Evolutionary conservation across 2,797 vertebrate genomes (phyloP).

Genomic region (Brachyrhaphis roseni): DNA sequence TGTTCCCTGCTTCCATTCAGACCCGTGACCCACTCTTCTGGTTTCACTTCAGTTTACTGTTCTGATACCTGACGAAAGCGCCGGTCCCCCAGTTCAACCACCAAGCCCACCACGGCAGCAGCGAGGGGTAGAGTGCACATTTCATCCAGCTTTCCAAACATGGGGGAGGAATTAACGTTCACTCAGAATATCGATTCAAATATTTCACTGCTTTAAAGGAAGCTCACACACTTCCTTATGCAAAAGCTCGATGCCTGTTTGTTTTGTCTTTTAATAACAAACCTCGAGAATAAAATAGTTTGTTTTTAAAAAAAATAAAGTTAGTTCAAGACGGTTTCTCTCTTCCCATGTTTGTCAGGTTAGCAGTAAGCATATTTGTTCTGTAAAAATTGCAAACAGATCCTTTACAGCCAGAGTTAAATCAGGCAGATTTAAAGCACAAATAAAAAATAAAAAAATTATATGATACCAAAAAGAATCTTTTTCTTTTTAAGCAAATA

Average conservation of each 20-base stretch:
- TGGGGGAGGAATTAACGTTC: not conserved
- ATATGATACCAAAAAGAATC: not conserved
- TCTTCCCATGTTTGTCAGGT: conserved; percentile 1
- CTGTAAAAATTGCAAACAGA: not conserved
- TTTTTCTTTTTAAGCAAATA: not conserved
- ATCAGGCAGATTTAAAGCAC: not conserved
- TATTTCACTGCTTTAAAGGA: not conserved
- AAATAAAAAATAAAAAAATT: not conserved
- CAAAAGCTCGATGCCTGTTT: not conserved
- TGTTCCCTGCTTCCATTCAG: conserved; percentile 17
- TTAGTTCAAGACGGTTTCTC: not conserved
- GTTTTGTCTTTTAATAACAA: not conserved
- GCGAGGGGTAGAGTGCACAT: not conserved
- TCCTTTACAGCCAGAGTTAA: not conserved
- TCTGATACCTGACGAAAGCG: not conserved
- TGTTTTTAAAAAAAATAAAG: not conserved
- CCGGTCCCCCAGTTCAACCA: not conserved
- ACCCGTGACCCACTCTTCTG: conserved; percentile 1
- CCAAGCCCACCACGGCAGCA: not conserved
- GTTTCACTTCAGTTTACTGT: conserved; percentile 19
- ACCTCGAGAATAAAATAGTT: not conserved
- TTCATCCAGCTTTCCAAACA: not conserved
- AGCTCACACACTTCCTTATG: not conserved
- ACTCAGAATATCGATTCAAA: not conserved
- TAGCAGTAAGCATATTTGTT: not conserved